Evolutionary conservation across 2,888 invertebrate genomes (phyloP), one percentile per base, ranked within the genome.

Genomic region (Tanytarsus gracilentus): DNA sequence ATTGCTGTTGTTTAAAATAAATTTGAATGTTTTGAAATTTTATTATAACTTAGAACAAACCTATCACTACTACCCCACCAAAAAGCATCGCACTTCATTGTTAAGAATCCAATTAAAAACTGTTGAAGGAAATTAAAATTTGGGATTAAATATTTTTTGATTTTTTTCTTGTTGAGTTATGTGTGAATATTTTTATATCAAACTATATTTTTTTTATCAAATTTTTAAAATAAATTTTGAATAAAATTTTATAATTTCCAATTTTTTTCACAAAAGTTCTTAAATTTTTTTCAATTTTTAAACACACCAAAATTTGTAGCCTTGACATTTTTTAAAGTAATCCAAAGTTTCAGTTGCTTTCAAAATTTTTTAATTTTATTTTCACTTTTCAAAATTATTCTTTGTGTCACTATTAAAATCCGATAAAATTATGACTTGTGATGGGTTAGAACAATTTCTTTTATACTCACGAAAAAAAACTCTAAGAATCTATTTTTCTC

Each of bases 401-500:
- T 26, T 23, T 36, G 33, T 53, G n/a, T 21, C 21, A 36, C 26
- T 53, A 23, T 8, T 44, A 8, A 36, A 36, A 36, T 33, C 2
- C 25, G n/a, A 11, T 14, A 36, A 49, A 53, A 36, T 23, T 53
- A 53, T 53, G 53, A 36, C 23, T 9, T 7, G 7, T 25, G 14
- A 30, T 53, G 6, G 36, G 53, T n/a, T 30, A 33, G 33, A 53
- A 33, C 30, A 30, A 33, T 53, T 53, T 33, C 53, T 53, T 53
- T 53, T 53, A 53, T 53, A 53, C 18, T 23, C 4, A 44, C 44
- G 21, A 44, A 44, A 8, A n/a, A 33, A n/a, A 5, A 11, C 6
- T n/a, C 3, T 33, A n/a, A 9, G 29, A n/a, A n/a, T n/a, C n/a
- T n/a, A 23, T 21, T 36, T 53, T 25, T 51, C 51, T 27, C 53